phyloP scores from a whole-genome alignment of 2,113 vertebrate species.

The Fulica atra region DNA sequence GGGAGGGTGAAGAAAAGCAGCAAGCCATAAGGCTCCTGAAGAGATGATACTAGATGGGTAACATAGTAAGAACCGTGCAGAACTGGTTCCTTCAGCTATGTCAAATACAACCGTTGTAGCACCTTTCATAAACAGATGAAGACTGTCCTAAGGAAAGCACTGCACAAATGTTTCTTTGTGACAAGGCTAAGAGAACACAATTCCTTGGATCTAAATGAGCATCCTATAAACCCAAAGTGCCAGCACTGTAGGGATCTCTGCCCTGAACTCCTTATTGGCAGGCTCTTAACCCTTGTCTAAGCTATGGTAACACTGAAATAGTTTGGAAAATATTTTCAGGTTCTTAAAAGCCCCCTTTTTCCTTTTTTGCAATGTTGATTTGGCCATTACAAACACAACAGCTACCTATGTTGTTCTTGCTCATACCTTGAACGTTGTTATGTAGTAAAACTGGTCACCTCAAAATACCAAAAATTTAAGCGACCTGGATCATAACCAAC shows the following conservation, averaged over 20 bases:
- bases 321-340: not conserved
- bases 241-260: not conserved
- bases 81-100: not conserved
- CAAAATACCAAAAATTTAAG: not conserved
- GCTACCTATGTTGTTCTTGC: not conserved
- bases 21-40: not conserved
- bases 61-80: not conserved
- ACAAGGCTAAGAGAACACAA: not conserved
- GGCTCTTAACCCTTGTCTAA: not conserved
- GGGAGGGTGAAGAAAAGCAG: not conserved
- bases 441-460: not conserved
- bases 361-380: not conserved
- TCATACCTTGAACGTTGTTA: not conserved
- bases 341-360: not conserved
- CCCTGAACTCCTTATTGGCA: not conserved
- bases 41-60: not conserved
- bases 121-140: not conserved
- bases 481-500: not conserved
- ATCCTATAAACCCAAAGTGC: not conserved
- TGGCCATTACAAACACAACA: not conserved
- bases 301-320: not conserved
- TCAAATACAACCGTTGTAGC: not conserved
- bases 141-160: not conserved
- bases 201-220: not conserved
- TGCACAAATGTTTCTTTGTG: not conserved